Evolutionary conservation across 1,140 invertebrate species (phyloP).

Genomic region (Drosophila serrata): DNA sequence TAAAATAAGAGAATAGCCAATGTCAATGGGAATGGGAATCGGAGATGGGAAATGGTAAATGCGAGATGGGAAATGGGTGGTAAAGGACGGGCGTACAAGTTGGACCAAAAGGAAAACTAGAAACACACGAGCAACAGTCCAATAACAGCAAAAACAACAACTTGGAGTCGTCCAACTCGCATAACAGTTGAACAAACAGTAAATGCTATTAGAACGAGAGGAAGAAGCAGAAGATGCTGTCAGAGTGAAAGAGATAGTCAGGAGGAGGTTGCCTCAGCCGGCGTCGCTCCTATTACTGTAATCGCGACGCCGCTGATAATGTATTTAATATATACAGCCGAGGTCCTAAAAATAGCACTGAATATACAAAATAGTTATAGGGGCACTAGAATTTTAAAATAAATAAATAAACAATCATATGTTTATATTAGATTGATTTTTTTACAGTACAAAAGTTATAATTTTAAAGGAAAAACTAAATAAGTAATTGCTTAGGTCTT

Average conservation of each 20-base stretch:
- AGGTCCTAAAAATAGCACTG: neutral
- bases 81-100: slow-evolving; percentile 26
- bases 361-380: neutral
- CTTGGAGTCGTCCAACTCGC: slow-evolving; percentile 38
- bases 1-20: slow-evolving; percentile 38
- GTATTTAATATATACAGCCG: slow-evolving; percentile 41
- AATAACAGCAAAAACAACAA: slow-evolving; percentile 28
- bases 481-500: no score
- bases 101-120: slow-evolving; percentile 35
- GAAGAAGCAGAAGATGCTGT: slow-evolving; percentile 37
- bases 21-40: slow-evolving; percentile 33
- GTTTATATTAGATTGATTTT: no score
- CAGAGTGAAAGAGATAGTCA: slow-evolving; percentile 11
- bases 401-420: neutral
- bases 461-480: no score
- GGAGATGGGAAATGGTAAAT: slow-evolving; percentile 17
- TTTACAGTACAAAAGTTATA: no score
- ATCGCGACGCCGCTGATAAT: slow-evolving; percentile 56
- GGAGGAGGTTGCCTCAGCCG: slow-evolving; percentile 40
- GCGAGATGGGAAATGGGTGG: slow-evolving; percentile 21
- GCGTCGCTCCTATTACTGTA: slow-evolving; percentile 54
- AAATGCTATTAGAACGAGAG: slow-evolving; percentile 47
- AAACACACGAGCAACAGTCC: slow-evolving; percentile 59
- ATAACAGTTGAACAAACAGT: slow-evolving; percentile 63
- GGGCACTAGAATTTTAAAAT: neutral